Percentiles rank a stretch among this genome's conserved stretches.
Evolutionary conservation across 1,140 invertebrate genomes (phyloP).

Genomic region (Drosophila burlai): DNA sequence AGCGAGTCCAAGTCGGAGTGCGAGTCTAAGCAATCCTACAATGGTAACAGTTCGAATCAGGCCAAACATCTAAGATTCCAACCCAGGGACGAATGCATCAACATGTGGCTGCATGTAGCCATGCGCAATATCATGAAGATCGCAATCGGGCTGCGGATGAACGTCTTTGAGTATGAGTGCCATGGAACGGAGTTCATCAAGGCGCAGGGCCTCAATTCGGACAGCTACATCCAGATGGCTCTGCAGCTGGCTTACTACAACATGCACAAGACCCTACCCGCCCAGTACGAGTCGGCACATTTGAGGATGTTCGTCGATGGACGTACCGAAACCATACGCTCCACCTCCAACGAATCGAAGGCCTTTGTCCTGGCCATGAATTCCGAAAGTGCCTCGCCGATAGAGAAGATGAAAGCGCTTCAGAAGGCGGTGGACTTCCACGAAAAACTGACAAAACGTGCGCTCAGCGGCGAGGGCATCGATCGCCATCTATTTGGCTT

Average conservation of each 20-base stretch:
- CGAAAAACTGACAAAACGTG: constrained; percentile 92
- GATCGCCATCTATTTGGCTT: constrained; percentile 95
- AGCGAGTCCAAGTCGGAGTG: too few species aligned
- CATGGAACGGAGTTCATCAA: constrained; percentile 94
- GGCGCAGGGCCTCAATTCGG: constrained; percentile 92
- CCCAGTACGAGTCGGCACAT: constrained; percentile 95
- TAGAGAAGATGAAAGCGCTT: constrained; percentile 85
- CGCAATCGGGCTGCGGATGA: constrained; percentile 87
- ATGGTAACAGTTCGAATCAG: rapidly evolving
- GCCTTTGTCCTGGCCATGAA: constrained; percentile 91
- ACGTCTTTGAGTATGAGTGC: constrained; percentile 89
- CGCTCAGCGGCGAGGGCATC: constrained; percentile 91
- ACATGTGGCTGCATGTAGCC: constrained; percentile 49
- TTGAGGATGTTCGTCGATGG: constrained; percentile 92
- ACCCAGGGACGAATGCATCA: constrained; percentile 3
- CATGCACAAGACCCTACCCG: constrained; percentile 90
- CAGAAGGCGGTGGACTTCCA: constrained; percentile 91
- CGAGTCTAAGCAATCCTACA: not conserved
- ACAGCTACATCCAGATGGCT: constrained; percentile 97
- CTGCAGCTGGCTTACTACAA: constrained; percentile 94
- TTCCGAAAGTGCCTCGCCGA: constrained; percentile 85
- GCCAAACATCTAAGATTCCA: constrained; percentile 23
- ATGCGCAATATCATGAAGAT: constrained; percentile 81
- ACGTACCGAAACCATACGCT: constrained; percentile 95
- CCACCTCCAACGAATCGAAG: constrained; percentile 91